Evolutionary conservation across 2,888 invertebrate species (phyloP).

Genomic region (Mythimna ferrago): DNA sequence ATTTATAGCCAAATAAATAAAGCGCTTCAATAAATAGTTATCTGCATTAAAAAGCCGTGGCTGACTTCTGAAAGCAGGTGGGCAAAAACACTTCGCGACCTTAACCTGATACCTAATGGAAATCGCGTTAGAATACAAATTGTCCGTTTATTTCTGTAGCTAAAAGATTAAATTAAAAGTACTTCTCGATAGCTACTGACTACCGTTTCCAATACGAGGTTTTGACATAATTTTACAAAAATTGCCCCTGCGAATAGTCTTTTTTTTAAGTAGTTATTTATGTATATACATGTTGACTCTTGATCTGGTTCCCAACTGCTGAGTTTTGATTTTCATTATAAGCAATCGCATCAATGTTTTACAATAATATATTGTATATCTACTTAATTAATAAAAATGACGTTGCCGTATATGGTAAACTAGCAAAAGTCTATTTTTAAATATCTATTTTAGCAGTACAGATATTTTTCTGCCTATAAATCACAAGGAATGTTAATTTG

Average conservation of each 20-base stretch:
- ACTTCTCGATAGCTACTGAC: neutral
- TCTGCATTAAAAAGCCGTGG: neutral
- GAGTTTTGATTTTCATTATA: neutral
- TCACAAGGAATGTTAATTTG: constrained; percentile 21
- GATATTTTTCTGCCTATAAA: neutral
- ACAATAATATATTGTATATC: no score
- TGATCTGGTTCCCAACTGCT: no score
- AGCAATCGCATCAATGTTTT: no score
- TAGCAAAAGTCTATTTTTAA: neutral
- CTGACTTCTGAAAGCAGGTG: neutral
- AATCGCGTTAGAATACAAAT: constrained; percentile 12
- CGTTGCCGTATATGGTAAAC: neutral
- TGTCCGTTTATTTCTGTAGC: neutral
- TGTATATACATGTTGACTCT: neutral
- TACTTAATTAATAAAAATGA: neutral
- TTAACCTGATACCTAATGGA: constrained; percentile 6
- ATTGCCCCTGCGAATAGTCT: neutral
- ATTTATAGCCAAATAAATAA: neutral
- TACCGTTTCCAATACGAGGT: neutral
- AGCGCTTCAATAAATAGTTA: neutral
- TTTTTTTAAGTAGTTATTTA: no score
- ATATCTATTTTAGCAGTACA: neutral
- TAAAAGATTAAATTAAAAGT: constrained; percentile 7
- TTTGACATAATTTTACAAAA: no score
- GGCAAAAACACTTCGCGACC: constrained; percentile 4